Conservation (phyloP, 2,113 vertebrate genomes). For the Meleagris gallopavo region DNA sequence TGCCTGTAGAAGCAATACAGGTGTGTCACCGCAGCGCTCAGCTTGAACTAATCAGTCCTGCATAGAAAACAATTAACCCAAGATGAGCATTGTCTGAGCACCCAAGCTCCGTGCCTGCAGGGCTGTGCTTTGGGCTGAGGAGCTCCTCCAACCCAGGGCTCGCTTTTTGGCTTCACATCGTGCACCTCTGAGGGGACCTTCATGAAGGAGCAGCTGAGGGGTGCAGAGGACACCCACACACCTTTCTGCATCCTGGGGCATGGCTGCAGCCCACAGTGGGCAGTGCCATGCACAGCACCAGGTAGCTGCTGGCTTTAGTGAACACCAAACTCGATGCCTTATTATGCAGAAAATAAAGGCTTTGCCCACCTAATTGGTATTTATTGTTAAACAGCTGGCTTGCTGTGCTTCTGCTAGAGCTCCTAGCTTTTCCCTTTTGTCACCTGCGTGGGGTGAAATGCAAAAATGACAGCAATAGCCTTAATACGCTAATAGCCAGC, state of each 20-base stretch:
- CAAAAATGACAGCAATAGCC: neutral
- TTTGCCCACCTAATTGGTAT: neutral
- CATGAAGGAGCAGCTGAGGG: neutral
- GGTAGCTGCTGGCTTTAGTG: neutral
- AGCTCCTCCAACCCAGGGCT: neutral
- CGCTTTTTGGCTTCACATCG: neutral
- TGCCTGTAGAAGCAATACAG: neutral
- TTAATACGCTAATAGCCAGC: fast-evolving
- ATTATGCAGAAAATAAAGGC: neutral
- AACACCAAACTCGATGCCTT: neutral
- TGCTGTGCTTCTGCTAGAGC: neutral
- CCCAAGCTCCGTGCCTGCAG: no score
- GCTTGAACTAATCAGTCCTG: conserved; percentile 30
- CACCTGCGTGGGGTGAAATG: neutral
- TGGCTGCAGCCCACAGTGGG: neutral
- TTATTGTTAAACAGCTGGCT: neutral
- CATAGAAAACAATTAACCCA: conserved; percentile 10
- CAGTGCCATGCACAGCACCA: neutral
- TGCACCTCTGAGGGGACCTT: neutral
- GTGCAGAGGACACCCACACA: neutral
- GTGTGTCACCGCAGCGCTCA: neutral
- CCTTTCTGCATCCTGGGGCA: neutral
- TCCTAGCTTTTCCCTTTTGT: neutral
- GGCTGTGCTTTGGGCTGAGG: neutral
- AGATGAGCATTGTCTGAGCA: neutral